phyloP scores from a whole-genome alignment of 2,888 invertebrate species.

The Tinea trinotella region DNA sequence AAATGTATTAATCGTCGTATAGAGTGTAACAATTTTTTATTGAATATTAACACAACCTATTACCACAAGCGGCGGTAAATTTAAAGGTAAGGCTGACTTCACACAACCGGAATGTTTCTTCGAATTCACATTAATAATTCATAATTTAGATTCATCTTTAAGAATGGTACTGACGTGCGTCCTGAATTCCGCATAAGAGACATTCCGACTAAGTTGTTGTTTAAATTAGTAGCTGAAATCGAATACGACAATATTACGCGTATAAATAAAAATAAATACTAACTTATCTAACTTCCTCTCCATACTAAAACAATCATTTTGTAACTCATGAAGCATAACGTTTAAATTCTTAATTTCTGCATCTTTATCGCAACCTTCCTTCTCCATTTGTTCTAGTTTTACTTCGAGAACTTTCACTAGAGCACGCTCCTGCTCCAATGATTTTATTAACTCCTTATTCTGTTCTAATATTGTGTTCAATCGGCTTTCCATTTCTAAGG shows the following conservation, averaged over 20 bases:
- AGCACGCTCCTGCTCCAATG: constrained; percentile 69
- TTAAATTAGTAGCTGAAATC: no score
- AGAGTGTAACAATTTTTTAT: no score
- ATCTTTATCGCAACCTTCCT: constrained; percentile 64
- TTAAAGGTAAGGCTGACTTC: no score
- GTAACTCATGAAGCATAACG: constrained; percentile 53
- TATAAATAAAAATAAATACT: constrained; percentile 27
- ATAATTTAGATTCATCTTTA: no score
- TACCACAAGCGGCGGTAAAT: no score
- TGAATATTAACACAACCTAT: no score
- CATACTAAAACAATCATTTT: constrained; percentile 52
- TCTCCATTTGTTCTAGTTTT: constrained; percentile 61
- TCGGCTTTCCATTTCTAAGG: constrained; percentile 52
- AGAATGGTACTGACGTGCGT: no score
- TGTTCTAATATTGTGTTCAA: constrained; percentile 62
- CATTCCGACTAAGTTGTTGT: no score
- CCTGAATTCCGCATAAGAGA: no score
- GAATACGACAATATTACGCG: not conserved
- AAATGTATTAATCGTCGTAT: no score
- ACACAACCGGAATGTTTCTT: no score
- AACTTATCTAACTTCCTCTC: constrained; percentile 60
- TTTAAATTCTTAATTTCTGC: constrained; percentile 57
- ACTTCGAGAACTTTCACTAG: constrained; percentile 62
- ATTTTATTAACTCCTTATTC: constrained; percentile 57
- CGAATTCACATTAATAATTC: no score